Conservation (phyloP, 2,113 vertebrate genomes). For the Odocoileus hemionus region DNA sequence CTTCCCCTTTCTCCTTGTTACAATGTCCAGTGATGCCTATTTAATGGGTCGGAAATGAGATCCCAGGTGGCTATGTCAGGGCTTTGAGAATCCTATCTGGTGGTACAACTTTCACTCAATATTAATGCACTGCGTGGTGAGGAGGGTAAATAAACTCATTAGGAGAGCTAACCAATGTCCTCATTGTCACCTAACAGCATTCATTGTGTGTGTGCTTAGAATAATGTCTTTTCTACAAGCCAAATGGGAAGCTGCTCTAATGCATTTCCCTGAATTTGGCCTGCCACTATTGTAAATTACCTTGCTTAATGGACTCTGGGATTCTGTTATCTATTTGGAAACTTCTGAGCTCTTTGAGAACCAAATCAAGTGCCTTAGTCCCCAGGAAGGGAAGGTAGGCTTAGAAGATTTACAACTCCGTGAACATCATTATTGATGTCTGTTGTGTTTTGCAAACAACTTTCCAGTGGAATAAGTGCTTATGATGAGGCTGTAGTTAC, state of each 20-base stretch:
- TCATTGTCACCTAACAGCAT: constrained; percentile 45
- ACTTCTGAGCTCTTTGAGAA: constrained; percentile 67
- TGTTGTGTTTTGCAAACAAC: constrained; percentile 51
- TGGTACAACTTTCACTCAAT: not conserved
- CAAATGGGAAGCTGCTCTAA: constrained; percentile 62
- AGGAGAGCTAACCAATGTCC: constrained; percentile 19
- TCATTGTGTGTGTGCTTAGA: constrained; percentile 50
- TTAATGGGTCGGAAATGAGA: constrained; percentile 36
- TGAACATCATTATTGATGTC: constrained; percentile 33
- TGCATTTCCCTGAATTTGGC: constrained; percentile 73
- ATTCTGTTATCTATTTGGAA: constrained; percentile 74
- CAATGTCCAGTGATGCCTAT: not conserved
- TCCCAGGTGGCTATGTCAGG: not conserved
- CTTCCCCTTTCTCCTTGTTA: not conserved
- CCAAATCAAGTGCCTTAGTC: constrained; percentile 29
- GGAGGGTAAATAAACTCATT: constrained; percentile 23
- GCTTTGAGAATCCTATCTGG: constrained; percentile 35
- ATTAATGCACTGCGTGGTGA: not conserved
- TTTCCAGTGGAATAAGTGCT: not conserved
- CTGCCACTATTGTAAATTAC: constrained; percentile 72
- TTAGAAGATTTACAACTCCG: not conserved
- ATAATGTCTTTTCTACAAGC: constrained; percentile 65
- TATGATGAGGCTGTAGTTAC: not conserved
- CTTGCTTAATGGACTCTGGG: constrained; percentile 76
- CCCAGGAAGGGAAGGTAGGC: not conserved